Evolutionary conservation across 2,113 vertebrate genomes (phyloP).

Genomic region (Saguinus midas): DNA sequence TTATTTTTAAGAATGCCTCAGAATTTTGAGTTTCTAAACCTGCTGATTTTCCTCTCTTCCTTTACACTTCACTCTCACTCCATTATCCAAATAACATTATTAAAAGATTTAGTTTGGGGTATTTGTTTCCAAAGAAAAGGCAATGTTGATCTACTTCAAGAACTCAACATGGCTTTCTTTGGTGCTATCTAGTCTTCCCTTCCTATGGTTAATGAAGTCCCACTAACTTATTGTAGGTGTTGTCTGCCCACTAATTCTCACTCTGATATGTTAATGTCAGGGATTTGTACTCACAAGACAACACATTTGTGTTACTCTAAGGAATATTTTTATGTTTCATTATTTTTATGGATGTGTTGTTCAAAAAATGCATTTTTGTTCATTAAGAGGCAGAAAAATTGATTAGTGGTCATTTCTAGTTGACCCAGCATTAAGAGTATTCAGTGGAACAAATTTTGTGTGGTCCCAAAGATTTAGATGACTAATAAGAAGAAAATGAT

Average conservation of each 20-base stretch:
- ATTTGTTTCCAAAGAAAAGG: slow-evolving; percentile 21
- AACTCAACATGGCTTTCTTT: not conserved
- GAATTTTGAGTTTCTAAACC: slow-evolving; percentile 41
- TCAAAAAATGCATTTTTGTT: slow-evolving; percentile 58
- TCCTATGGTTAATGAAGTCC: not conserved
- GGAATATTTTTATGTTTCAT: slow-evolving; percentile 7
- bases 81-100: not conserved
- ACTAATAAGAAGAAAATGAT: not conserved
- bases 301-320: not conserved
- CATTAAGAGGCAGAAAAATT: not conserved
- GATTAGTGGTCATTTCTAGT: not conserved
- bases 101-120: not conserved
- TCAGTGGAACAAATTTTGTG: not conserved
- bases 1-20: slow-evolving; percentile 23
- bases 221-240: not conserved
- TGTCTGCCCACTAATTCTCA: not conserved
- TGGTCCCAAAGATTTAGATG: not conserved
- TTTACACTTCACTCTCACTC: not conserved
- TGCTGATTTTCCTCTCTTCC: not conserved
- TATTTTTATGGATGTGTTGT: slow-evolving; percentile 63
- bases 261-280: not conserved
- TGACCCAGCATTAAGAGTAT: not conserved
- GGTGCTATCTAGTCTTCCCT: not conserved
- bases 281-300: not conserved
- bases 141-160: not conserved